Conservation (phyloP, 1,140 invertebrate species). For the Eupeodes corollae region DNA sequence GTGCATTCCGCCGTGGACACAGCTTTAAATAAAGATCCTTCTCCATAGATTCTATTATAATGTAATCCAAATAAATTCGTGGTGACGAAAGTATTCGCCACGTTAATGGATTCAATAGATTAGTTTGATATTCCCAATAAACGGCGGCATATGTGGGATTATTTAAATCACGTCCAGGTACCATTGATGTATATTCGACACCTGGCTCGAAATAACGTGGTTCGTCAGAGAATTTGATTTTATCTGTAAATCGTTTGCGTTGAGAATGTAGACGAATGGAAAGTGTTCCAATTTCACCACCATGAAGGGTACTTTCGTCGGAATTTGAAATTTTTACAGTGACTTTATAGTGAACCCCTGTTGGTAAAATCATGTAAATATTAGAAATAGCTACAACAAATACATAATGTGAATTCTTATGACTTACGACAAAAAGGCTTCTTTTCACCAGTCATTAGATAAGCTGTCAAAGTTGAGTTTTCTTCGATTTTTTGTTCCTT, state of each 20-base stretch:
- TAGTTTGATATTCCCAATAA: constrained; percentile 65
- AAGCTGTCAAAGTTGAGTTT: constrained; percentile 48
- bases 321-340: constrained; percentile 61
- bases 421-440: constrained; percentile 68
- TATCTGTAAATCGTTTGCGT: constrained; percentile 45
- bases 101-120: constrained; percentile 67
- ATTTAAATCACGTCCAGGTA: constrained; percentile 53
- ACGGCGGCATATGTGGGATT: constrained; percentile 52
- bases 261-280: constrained; percentile 51
- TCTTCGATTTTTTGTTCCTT: constrained; percentile 33
- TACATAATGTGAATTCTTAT: constrained; percentile 5
- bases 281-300: constrained; percentile 60
- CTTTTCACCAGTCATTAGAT: constrained; percentile 53
- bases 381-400: too few species aligned
- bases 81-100: constrained; percentile 65
- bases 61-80: constrained; percentile 54
- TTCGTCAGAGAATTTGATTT: constrained; percentile 40
- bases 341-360: constrained; percentile 52
- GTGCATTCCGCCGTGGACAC: constrained; percentile 44
- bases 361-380: not conserved
- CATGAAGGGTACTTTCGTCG: constrained; percentile 55
- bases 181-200: constrained; percentile 51
- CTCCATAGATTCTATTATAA: constrained; percentile 61
- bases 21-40: constrained; percentile 43
- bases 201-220: constrained; percentile 57